Percentiles rank a stretch among this genome's conserved stretches.
phyloP scores from a whole-genome alignment of 2,797 vertebrate genomes.

The Eleutherodactylus coqui region DNA sequence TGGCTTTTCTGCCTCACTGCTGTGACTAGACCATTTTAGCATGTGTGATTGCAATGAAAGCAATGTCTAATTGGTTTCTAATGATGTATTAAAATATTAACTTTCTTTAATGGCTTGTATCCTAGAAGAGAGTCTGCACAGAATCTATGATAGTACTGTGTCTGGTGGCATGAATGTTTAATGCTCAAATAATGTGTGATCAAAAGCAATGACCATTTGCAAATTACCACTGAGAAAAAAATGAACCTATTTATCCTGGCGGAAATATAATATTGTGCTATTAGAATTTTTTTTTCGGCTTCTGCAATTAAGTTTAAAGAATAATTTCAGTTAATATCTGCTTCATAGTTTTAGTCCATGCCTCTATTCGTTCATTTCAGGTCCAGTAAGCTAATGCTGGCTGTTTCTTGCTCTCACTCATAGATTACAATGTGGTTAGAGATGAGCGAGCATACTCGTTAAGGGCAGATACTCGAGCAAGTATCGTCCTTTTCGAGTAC shows the following conservation, averaged over 20 bases:
- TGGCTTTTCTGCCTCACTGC: conserved; percentile 37
- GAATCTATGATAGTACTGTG: conserved; percentile 26
- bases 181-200: conserved; percentile 51
- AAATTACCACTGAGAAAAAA: conserved; percentile 23
- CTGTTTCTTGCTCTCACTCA: neutral
- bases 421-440: neutral
- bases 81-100: conserved; percentile 57
- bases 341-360: neutral
- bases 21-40: conserved; percentile 38
- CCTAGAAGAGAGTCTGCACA: conserved; percentile 22
- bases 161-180: conserved; percentile 45
- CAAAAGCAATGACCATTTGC: conserved; percentile 31
- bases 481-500: too few relatives aligned
- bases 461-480: too few relatives aligned
- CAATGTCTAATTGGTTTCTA: conserved; percentile 52
- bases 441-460: too few relatives aligned
- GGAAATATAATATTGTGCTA: neutral
- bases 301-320: neutral
- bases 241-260: neutral
- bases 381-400: neutral
- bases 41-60: conserved; percentile 49
- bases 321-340: neutral
- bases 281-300: neutral
- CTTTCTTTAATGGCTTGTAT: conserved; percentile 43
- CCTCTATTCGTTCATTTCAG: neutral